A percentile compares a stretch with the other conserved stretches of the same genome.
phyloP scores from a whole-genome alignment of 2,113 vertebrate genomes.

The Butorides virescens region DNA sequence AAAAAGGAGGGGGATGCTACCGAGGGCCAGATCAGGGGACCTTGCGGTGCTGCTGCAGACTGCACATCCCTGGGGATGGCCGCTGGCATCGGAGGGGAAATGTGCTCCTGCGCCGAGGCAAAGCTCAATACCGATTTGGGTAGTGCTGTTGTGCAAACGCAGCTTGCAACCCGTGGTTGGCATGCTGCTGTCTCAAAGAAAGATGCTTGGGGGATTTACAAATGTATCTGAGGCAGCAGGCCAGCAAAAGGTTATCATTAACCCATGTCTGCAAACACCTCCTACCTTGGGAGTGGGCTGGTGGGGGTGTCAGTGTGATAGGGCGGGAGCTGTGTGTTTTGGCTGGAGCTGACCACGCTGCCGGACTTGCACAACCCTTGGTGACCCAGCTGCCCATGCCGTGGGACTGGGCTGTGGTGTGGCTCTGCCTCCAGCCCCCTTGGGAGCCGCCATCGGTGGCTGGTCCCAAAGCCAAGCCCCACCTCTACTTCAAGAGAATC shows the following conservation, averaged over 20 bases:
- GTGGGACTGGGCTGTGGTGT: fast-evolving
- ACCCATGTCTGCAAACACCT: fast-evolving
- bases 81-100: neutral
- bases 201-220: neutral
- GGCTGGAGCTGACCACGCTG: neutral
- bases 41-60: neutral
- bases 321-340: neutral
- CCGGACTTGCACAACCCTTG: neutral
- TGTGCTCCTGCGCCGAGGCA: fast-evolving
- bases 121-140: fast-evolving
- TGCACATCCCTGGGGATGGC: fast-evolving
- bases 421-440: neutral
- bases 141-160: neutral
- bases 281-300: neutral
- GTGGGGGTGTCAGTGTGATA: neutral
- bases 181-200: neutral
- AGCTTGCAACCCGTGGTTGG: fast-evolving
- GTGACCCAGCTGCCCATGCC: neutral
- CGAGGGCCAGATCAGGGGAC: neutral
- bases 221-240: neutral
- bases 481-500: neutral
- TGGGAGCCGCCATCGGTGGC: fast-evolving
- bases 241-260: neutral
- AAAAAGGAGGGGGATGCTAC: fast-evolving
- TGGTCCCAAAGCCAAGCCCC: neutral